Percentiles rank a stretch among this genome's conserved stretches.
Evolutionary conservation across 2,113 vertebrate species (phyloP).

Genomic region (Leucopsar rothschildi): DNA sequence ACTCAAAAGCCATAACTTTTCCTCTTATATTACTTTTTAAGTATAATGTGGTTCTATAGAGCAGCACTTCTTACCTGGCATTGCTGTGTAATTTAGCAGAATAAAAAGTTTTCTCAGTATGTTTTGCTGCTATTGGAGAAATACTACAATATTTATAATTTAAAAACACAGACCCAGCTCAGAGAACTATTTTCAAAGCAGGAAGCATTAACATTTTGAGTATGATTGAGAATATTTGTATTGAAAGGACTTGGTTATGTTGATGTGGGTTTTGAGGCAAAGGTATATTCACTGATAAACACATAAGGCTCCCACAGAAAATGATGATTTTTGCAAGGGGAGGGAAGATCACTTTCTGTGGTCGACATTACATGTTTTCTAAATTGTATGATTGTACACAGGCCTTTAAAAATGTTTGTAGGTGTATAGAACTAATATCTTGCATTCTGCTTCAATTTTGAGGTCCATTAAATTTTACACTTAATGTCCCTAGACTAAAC

Average conservation of each 20-base stretch:
- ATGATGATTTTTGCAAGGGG: not conserved
- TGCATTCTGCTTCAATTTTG: not conserved
- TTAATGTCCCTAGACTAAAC: not conserved
- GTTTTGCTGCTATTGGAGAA: not conserved
- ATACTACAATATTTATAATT: not conserved
- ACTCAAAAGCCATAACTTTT: slow-evolving; percentile 42
- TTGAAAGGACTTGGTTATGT: slow-evolving; percentile 46
- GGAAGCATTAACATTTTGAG: slow-evolving; percentile 9
- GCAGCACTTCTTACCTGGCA: not conserved
- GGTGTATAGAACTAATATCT: not conserved
- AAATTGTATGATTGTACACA: not conserved
- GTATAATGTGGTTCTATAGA: not conserved
- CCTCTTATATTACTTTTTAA: slow-evolving; percentile 13
- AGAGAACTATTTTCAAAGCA: not conserved
- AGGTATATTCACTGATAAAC: not conserved
- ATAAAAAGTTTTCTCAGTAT: slow-evolving; percentile 30
- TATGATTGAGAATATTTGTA: slow-evolving; percentile 33
- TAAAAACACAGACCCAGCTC: not conserved
- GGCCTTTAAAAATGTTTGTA: not conserved
- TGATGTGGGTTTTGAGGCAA: not conserved
- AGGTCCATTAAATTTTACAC: not conserved
- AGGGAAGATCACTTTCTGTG: not conserved
- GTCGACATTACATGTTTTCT: not conserved
- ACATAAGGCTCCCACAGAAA: not conserved
- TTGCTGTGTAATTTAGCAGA: not conserved